Conservation (phyloP, 1,140 invertebrate species). For the Metaphire vulgaris region DNA sequence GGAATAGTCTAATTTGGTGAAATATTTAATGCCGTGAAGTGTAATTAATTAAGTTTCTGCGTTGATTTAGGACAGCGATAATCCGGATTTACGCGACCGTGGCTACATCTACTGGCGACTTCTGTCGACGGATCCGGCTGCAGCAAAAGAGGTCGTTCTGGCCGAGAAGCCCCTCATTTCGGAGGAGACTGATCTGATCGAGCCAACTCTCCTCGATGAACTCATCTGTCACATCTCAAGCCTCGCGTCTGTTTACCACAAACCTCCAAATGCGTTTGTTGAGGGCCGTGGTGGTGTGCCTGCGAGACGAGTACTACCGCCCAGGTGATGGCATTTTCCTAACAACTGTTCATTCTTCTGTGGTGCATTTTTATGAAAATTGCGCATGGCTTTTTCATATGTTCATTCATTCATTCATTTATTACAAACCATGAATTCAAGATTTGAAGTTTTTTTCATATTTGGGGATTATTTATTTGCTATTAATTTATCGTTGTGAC, state of each 20-base stretch:
- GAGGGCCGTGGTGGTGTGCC: conserved; percentile 61
- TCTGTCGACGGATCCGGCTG: conserved; percentile 94
- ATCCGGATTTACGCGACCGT: conserved; percentile 94
- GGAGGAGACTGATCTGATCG: conserved; percentile 96
- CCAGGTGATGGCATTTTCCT: no score
- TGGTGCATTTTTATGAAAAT: no score
- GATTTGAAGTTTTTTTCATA: no score
- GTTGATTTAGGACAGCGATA: conserved; percentile 79
- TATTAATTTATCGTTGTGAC: no score
- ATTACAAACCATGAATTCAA: no score
- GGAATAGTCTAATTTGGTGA: no score
- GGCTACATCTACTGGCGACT: conserved; percentile 99
- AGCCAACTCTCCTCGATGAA: conserved; percentile 95
- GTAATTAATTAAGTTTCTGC: no score
- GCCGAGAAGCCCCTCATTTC: conserved; percentile 99
- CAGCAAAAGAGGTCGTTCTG: conserved; percentile 92
- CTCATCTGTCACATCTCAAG: conserved; percentile 98
- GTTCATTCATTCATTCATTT: no score
- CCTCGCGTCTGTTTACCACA: conserved; percentile 97
- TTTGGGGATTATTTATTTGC: no score
- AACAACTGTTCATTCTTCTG: no score
- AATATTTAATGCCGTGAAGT: no score
- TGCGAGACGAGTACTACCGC: conserved; percentile 24
- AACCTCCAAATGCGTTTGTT: conserved; percentile 96
- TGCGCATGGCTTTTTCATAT: no score